Evolutionary conservation across 2,797 vertebrate genomes (phyloP).

Genomic region (Avahi laniger): DNA sequence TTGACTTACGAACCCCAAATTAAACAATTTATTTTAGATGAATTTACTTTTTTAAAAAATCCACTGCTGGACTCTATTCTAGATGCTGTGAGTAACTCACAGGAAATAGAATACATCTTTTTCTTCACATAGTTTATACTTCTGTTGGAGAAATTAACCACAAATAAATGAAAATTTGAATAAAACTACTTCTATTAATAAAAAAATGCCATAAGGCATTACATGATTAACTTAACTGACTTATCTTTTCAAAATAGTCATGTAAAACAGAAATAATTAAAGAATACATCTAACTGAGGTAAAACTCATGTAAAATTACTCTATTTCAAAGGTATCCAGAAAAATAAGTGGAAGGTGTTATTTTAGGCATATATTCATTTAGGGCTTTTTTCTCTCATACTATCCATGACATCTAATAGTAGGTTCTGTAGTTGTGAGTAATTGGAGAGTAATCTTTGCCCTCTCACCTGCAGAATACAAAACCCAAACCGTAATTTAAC

Average conservation of each 20-base stretch:
- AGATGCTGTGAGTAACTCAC: background rate
- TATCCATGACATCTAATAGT: conserved; percentile 31
- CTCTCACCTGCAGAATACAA: conserved; percentile 51
- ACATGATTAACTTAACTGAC: background rate
- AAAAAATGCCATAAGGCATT: background rate
- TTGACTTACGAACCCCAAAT: background rate
- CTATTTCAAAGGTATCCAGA: background rate
- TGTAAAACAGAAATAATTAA: background rate
- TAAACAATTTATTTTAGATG: conserved; percentile 16
- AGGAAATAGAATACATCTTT: background rate
- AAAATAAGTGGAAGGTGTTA: background rate
- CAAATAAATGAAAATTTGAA: background rate
- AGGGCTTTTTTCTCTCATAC: background rate
- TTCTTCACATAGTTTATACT: background rate
- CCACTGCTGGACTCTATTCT: background rate
- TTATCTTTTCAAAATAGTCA: background rate
- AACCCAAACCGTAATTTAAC: conserved; percentile 19
- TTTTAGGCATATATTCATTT: background rate
- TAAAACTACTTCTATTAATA: background rate
- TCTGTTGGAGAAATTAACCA: background rate
- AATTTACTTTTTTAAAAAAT: background rate
- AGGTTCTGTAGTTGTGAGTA: conserved; percentile 31
- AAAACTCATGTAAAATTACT: background rate
- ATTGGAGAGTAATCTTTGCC: conserved; percentile 41
- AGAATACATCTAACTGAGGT: background rate